Evolutionary conservation across 1,140 invertebrate species (phyloP), one percentile per base, ranked within the genome.

Genomic region (Drosophila carrolli): DNA sequence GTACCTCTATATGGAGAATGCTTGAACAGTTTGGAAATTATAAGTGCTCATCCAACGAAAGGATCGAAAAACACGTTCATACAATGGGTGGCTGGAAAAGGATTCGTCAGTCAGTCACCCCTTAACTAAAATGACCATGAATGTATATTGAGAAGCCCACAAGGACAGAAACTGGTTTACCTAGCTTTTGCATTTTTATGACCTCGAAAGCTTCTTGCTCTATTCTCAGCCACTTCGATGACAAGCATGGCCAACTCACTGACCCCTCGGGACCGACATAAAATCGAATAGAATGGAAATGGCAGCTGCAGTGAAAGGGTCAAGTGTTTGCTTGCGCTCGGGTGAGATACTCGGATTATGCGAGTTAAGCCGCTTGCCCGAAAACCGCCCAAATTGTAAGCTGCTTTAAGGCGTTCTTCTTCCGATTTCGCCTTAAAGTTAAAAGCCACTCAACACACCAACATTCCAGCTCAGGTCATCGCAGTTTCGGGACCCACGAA

Each of bases 291-390:
- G 65, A 66, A 29, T 38, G 46, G 35, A 47, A 38, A 37, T 46
- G 35, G 43, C 8, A 32, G 50, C n/a, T 16, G 65, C 65, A 44
- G 65, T 35, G 67, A 84, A 78, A 66, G 82, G 82, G 85, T 91
- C 82, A 91, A 91, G 70, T 75, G 81, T 81, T 37, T 67, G 46
- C 48, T 41, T 76, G 75, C 79, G 68, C 67, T 53, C 71, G 68
- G 76, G 58, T 55, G 79, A 90, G 79, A 91, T 91, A 90, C 85
- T 83, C 77, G 82, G 90, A 90, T 91, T 91, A 91, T 91, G 81
- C 68, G 54, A 88, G 90, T 79, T 79, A 91, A 91, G 80, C 85
- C 81, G 90, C 90, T 91, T 91, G 81, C 27, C 66, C 62, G 80
- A 63, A 67, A 60, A 59, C 60, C 73, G 72, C 29, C 61, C 75